These are phyloP conservation scores for Andricus curvator DNA, from an alignment of 2,888 invertebrate genomes.

Conservation along the genomic window DNA sequence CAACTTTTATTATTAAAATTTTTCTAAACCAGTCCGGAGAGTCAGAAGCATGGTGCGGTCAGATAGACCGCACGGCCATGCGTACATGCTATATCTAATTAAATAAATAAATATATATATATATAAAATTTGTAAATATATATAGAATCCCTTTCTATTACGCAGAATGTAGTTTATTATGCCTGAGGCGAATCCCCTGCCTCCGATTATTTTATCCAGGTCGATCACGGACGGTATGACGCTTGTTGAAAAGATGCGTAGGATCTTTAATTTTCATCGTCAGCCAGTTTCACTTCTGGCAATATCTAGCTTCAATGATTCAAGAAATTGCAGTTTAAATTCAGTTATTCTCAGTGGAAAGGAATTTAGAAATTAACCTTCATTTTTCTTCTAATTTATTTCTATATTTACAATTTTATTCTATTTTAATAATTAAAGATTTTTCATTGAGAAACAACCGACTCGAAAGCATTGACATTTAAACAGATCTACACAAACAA, in stretches of 20 bases:
- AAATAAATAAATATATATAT: no score
- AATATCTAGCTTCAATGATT: neutral
- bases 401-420: no score
- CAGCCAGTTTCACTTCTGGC: slow-evolving; percentile 15
- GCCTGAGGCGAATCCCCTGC: neutral
- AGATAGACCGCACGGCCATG: no score
- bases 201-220: slow-evolving; percentile 19
- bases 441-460: no score
- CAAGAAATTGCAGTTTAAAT: neutral
- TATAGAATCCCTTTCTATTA: neutral
- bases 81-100: no score
- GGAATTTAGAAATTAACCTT: neutral
- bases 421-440: no score
- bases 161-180: neutral
- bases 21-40: no score
- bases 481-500: no score
- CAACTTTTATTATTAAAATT: no score
- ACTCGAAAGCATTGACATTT: no score
- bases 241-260: slow-evolving; percentile 2
- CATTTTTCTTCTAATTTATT: neutral
- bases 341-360: neutral
- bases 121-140: no score
- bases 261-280: slow-evolving; percentile 5
- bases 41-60: no score
- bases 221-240: slow-evolving; percentile 3